Evolutionary conservation across 2,797 vertebrate genomes (phyloP).

Genomic region (Ptychadena robeensis): DNA sequence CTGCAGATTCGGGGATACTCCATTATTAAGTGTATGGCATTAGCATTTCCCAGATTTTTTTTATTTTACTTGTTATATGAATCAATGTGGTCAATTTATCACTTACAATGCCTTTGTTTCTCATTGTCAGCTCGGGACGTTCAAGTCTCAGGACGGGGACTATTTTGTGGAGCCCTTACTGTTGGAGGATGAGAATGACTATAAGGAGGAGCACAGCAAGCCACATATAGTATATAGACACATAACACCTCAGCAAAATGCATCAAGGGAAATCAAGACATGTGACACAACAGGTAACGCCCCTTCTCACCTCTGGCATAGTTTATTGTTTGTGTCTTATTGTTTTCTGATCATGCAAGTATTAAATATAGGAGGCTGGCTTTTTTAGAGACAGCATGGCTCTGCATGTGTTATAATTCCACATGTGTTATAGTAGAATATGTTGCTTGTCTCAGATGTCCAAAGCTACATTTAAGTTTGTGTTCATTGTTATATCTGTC

Average conservation of each 20-base stretch:
- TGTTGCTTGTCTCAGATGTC: too few species aligned
- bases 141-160: slow-evolving; percentile 93
- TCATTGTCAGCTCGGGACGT: slow-evolving; percentile 89
- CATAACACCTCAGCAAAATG: slow-evolving; percentile 72
- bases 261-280: slow-evolving; percentile 71
- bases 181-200: slow-evolving; percentile 82
- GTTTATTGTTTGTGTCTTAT: slow-evolving; percentile 26
- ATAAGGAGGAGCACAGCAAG: slow-evolving; percentile 94
- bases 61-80: not conserved
- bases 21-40: not conserved
- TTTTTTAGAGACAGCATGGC: not conserved
- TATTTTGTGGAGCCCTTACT: slow-evolving; percentile 96
- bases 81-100: not conserved
- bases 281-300: slow-evolving; percentile 91
- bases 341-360: slow-evolving; percentile 6
- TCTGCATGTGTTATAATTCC: too few species aligned
- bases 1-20: not conserved
- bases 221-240: slow-evolving; percentile 93
- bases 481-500: too few species aligned
- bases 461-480: too few species aligned
- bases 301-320: not conserved
- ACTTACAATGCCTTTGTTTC: not conserved
- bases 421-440: too few species aligned
- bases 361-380: not conserved
- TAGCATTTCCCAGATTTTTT: not conserved